These are phyloP conservation scores for Ploceus nigricollis DNA, from an alignment of 2,113 vertebrate genomes.

Conservation along the genomic window DNA sequence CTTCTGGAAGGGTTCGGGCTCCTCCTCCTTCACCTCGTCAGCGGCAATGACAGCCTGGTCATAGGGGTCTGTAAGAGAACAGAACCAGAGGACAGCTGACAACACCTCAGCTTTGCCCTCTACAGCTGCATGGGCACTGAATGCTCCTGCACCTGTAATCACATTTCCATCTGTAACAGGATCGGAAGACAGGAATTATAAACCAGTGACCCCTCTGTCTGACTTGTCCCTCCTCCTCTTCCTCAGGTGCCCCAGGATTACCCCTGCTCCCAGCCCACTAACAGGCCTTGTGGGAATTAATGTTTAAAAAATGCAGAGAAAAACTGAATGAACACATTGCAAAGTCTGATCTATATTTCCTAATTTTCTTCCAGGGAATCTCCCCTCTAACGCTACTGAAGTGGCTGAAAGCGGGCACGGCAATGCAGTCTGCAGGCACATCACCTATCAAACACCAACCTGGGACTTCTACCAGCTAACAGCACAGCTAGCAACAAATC, in stretches of 20 bases:
- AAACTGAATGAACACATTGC: background rate
- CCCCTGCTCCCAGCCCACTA: background rate
- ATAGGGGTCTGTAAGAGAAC: slow-evolving; percentile 87
- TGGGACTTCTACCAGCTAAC: background rate
- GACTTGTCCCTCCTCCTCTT: background rate
- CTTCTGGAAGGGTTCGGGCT: slow-evolving; percentile 93
- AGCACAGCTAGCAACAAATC: background rate
- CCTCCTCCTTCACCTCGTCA: slow-evolving; percentile 93
- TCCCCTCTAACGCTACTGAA: background rate
- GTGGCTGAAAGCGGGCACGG: background rate
- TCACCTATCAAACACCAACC: background rate
- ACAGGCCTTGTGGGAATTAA: background rate
- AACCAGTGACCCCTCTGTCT: background rate
- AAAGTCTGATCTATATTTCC: background rate
- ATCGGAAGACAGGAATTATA: background rate
- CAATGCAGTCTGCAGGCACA: background rate
- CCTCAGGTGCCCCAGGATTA: background rate
- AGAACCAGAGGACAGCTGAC: slow-evolving; percentile 34
- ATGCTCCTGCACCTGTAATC: slow-evolving; percentile 1
- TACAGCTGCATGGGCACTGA: background rate
- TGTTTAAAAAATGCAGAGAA: background rate
- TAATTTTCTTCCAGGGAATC: background rate
- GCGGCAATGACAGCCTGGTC: slow-evolving; percentile 89
- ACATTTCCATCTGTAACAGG: background rate
- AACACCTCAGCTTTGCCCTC: background rate